A percentile compares a stretch with the other conserved stretches of the same genome.
These are phyloP conservation scores for Spilarctia lutea DNA, from an alignment of 2,888 invertebrate species.

Conservation along the genomic window DNA sequence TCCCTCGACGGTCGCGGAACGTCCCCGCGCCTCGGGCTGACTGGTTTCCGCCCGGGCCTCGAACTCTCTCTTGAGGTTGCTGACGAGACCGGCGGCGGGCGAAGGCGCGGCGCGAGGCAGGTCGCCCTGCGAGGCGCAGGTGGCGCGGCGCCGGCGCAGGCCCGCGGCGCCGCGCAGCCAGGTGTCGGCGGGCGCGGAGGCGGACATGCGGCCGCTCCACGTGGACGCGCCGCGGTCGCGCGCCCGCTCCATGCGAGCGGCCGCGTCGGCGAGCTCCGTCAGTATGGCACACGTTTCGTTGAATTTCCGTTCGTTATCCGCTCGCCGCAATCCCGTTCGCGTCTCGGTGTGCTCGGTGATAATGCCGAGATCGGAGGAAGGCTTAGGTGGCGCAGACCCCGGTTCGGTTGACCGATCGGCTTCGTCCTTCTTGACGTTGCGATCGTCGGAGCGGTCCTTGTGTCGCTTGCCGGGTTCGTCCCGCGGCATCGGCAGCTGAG, in stretches of 20 bases:
- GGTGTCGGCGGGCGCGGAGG: constrained; percentile 88
- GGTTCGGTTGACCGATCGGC: neutral
- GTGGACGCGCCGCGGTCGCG: constrained; percentile 74
- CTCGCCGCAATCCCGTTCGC: constrained; percentile 50
- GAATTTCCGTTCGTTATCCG: constrained; percentile 79
- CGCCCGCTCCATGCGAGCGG: constrained; percentile 72
- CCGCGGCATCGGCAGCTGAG: constrained; percentile 38
- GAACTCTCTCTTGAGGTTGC: constrained; percentile 95
- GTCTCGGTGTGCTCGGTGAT: constrained; percentile 74
- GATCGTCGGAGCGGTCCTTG: constrained; percentile 70
- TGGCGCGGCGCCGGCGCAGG: constrained; percentile 75
- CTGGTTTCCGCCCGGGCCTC: constrained; percentile 87
- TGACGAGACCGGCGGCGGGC: constrained; percentile 90
- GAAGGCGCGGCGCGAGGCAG: constrained; percentile 69
- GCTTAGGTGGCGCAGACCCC: constrained; percentile 20
- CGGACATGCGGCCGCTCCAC: constrained; percentile 85
- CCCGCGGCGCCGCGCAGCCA: constrained; percentile 77
- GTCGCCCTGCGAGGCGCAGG: constrained; percentile 77
- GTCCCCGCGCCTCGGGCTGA: constrained; percentile 54
- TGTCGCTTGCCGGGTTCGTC: constrained; percentile 65
- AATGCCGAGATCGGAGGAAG: constrained; percentile 65
- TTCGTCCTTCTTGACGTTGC: neutral
- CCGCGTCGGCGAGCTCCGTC: constrained; percentile 82
- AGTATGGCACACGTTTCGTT: constrained; percentile 88
- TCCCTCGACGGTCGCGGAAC: constrained; percentile 44